Evolutionary conservation across 1,140 invertebrate species (phyloP), one percentile per base, ranked within the genome.

Genomic region (Drosophila tsacasi): DNA sequence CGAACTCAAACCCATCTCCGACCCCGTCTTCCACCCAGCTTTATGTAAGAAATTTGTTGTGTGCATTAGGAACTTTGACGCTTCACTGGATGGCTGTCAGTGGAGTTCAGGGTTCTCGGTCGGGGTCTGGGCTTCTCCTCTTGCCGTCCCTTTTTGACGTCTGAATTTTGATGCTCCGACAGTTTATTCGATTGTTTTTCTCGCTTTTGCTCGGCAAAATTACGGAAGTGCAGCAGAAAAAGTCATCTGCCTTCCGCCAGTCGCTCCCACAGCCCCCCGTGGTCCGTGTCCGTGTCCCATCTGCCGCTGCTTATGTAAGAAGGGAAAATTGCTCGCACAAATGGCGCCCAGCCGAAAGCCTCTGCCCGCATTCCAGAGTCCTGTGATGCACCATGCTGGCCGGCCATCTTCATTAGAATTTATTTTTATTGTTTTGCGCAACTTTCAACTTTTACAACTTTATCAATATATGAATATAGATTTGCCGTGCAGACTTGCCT

Each of bases 51-150:
- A 92, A 92, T 92, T 92, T 92, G 90, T 92, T 92, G 91, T 92
- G 90, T 92, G 84, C 90, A 90, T 92, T 92, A 87, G 86, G 87
- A 91, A 87, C 87, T 91, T 91, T 91, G 87, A 91, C 87, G 87
- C 85, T 90, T 90, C 66, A 90, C 85, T 90, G 85, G 85, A 79
- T 90, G 79, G 81, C 78, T 90, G 85, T 89, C 85, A 87, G 80
- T 89, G 85, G 84, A 78, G 57, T 73, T 64, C 46, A 39, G 42
- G 68, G 27, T 23, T 35, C 21, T 46, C 59, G 55, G 32, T 46
- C 25, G 44, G 62, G 52, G 25, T 30, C 21, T 37, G 35, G 62
- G 61, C 61, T 49, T 47, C 66, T 79, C 63, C 75, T 62, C 67
- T 61, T 50, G 76, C 63, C 71, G 30, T 61, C 50, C 76, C 47